Evolutionary conservation across 2,797 vertebrate species (phyloP), one percentile per base, ranked within the genome.

Genomic region (Spinibarbus caldwelli): DNA sequence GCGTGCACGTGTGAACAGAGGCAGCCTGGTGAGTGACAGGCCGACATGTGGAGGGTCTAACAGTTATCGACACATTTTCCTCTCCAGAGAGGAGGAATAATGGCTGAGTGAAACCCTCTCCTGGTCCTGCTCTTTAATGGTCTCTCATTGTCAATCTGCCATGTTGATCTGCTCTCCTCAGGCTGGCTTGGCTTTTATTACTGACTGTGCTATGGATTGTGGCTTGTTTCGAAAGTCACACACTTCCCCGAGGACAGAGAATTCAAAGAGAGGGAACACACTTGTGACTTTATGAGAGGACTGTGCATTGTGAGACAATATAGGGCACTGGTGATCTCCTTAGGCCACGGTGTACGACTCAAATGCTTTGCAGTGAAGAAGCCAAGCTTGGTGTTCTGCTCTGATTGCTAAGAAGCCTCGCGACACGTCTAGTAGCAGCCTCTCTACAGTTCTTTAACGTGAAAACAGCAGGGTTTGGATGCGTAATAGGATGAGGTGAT

Each of bases 1-100:
- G 88, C 96, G 95, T 90, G 95, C 96, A 88, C 96, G 97, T 49
- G 92, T 96, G 88, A 99, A 99, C 95, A 92, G 91, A 92, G 95
- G 95, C 85, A 96, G 95, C 91, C 94, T 99, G 97, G 98, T 99
- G 95, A 95, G 86, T 90, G 68, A 89, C 82, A 88, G 19, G 17
- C 82, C 89, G 57, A 29, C 76, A 62, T 54, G 79, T 49, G 34
- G 17, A 76, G 81, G 41, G 36, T 72, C 78, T 68, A 87, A 85
- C 68, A 47, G 80, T 36, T 83, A 82, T 84, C 77, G 43, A 64
- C 73, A 82, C 83, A 79, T 79, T 79, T 79, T 85, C 67, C 54
- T 85, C 77, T 85, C 83, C 67, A 64, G 83, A 85, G 83, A 85
- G 67, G 77, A 80, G 52, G 67, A 72, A 36, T 80, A 80, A 86